These are phyloP conservation scores for Drosophila infuscata DNA, from an alignment of 2,888 invertebrate genomes.

Conservation along the genomic window DNA sequence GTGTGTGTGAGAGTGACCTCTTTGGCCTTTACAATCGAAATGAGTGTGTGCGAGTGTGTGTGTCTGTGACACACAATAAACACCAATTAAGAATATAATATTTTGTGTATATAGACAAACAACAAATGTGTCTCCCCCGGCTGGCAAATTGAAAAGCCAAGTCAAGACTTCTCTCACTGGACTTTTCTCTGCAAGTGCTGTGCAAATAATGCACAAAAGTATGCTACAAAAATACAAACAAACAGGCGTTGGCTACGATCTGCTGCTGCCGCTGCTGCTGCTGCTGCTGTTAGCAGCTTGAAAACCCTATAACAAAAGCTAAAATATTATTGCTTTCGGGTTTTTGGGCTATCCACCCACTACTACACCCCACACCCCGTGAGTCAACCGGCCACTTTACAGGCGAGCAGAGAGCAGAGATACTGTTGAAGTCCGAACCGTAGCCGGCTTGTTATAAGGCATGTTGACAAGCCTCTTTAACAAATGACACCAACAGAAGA, in stretches of 20 bases:
- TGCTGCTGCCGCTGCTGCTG: conserved; percentile 37
- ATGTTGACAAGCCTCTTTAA: conserved; percentile 84
- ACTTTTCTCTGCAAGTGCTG: conserved; percentile 71
- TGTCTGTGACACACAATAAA: conserved; percentile 76
- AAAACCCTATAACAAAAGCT: conserved; percentile 78
- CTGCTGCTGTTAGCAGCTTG: conserved; percentile 46
- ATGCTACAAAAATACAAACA: conserved; percentile 78
- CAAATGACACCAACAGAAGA: conserved; percentile 83
- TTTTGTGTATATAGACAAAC: conserved; percentile 75
- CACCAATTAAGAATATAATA: conserved; percentile 81
- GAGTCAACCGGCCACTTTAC: conserved; percentile 54
- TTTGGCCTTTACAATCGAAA: conserved; percentile 25
- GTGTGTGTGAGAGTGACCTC: conserved; percentile 21
- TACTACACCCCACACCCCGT: conserved; percentile 1
- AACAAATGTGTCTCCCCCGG: conserved; percentile 51
- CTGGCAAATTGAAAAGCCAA: conserved; percentile 76
- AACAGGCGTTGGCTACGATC: conserved; percentile 48
- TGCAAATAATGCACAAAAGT: conserved; percentile 79
- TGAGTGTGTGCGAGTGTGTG: conserved; percentile 16
- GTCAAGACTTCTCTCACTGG: conserved; percentile 52
- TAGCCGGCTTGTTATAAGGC: conserved; percentile 81
- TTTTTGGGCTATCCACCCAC: conserved; percentile 32
- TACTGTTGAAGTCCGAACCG: conserved; percentile 57
- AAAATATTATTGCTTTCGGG: conserved; percentile 76
- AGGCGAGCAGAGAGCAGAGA: conserved; percentile 37